Base-by-base conservation (phyloP, 2,113 vertebrate genomes). In the Gadus macrocephalus region DNA sequence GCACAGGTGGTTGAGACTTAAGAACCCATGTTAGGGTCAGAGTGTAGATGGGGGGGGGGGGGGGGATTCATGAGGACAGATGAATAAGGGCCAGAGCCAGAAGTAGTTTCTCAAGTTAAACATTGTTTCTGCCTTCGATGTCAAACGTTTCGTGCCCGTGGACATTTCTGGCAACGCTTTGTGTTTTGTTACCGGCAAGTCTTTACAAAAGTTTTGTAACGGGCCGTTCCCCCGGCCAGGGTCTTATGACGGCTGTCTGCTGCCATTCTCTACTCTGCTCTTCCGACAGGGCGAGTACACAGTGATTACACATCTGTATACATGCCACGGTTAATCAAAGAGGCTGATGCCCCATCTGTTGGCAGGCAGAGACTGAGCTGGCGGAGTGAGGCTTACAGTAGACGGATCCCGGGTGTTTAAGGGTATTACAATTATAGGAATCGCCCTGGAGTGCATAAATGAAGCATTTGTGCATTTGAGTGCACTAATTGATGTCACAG, bases 51-150 rank as follows among this genome's bases (percentile, higher is more conserved):
- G 76, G 59, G 72, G 66, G 15, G 76, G 59, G 72, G 66, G 15
- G 55, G 55, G 0, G 3, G n/a, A 17, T n/a, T n/a, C 55, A n/a
- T 58, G 16, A 17, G 15, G 67, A 31, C 77, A 61, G 83, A 76
- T 81, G 81, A 78, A 83, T 83, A 78, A 15, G 66, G 69, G 78
- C 62, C 67, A 81, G 66, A 62, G 71, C 53, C 62, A 75, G 66
- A 78, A 66, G 62, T 74, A 62, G 72, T 77, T 76, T 61, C 69
- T 74, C 67, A 15, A 67, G 31, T 75, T 42, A 63, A 80, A 58
- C 71, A 77, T 71, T 86, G 74, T 79, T 71, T 81, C 66, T 78
- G 76, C 78, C 70, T 79, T 78, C 81, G 79, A 49, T 80, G 65
- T 80, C 70, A 81, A 71, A 77, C 67, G 73, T 64, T 62, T 74